Base-by-base conservation (phyloP, 2,888 invertebrate genomes). In the Sussaba pulchella region DNA sequence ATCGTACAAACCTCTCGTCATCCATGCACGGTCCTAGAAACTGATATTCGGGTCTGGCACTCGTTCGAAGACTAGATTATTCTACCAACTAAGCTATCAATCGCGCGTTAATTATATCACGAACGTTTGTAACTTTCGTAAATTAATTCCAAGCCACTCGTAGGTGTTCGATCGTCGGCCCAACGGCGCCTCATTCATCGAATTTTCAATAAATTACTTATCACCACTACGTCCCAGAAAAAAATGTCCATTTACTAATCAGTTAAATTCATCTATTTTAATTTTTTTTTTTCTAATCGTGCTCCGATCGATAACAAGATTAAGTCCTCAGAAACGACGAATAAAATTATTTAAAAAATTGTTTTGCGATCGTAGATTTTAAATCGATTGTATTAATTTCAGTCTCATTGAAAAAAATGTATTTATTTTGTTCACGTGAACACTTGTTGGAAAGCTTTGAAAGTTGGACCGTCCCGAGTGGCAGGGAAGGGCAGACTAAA, bases 401-500 rank as follows among this genome's bases (percentile, higher is more conserved):
- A 10, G 14, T 21, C 21, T 9, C 21, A 10, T 10, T 12, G 9
- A 52, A 6, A n/a, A 21, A 52, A 1, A 24, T 12, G 12, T 5
- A 26, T 24, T 3, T 1, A 52, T 12, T 24, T 52, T 4, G 19
- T 21, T 21, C n/a, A 12, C 24, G 3, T 67, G 67, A 80, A 77
- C 84, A 83, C 76, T 80, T 77, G 76, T 82, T 41, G 64, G 50
- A 50, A 81, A 63, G 77, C 71, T 50, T n/a, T 64, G 75, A 84
- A 83, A 86, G 82, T 83, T 82, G 79, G 84, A 86, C 85, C 82
- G 85, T 83, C 85, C 81, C 69, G 78, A 84, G 83, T 83, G 81
- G 78, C 84, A 78, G 85, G 84, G 84, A 87, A 86, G 85, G 87
- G 84, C 85, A 87, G 85, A 86, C 87, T 85, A 86, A 85, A 85